phyloP scores from a whole-genome alignment of 2,797 vertebrate species.

The Hydrophis major region DNA sequence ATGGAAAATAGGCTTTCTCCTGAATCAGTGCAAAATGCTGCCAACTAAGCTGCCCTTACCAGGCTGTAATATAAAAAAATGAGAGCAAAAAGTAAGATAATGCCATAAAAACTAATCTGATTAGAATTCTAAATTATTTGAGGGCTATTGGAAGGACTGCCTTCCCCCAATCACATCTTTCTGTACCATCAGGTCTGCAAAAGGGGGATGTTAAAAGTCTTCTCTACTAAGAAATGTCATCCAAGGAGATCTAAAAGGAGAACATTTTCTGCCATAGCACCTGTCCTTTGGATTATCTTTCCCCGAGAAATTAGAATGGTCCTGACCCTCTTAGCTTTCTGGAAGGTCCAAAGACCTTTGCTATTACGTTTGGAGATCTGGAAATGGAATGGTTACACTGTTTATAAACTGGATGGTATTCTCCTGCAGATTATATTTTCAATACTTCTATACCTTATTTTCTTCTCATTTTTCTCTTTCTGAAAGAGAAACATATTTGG shows the following conservation, averaged over 20 bases:
- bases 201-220: neutral
- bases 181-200: neutral
- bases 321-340: neutral
- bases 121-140: slow-evolving; percentile 27
- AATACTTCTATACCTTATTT: neutral
- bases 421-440: neutral
- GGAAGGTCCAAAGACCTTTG: neutral
- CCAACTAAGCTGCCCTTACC: slow-evolving; percentile 39
- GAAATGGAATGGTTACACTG: neutral
- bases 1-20: slow-evolving; percentile 57
- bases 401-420: neutral
- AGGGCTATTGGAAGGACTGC: neutral
- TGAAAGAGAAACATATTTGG: neutral
- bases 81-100: slow-evolving; percentile 7
- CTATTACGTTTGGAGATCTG: neutral
- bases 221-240: neutral
- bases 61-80: slow-evolving; percentile 18
- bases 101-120: slow-evolving; percentile 26
- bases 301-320: neutral
- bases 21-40: slow-evolving; percentile 57
- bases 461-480: neutral
- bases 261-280: neutral
- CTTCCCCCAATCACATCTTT: neutral
- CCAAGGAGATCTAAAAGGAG: no score
- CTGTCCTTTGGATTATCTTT: neutral